Evolutionary conservation across 2,888 invertebrate species (phyloP).

Genomic region (Tipula lateralis): DNA sequence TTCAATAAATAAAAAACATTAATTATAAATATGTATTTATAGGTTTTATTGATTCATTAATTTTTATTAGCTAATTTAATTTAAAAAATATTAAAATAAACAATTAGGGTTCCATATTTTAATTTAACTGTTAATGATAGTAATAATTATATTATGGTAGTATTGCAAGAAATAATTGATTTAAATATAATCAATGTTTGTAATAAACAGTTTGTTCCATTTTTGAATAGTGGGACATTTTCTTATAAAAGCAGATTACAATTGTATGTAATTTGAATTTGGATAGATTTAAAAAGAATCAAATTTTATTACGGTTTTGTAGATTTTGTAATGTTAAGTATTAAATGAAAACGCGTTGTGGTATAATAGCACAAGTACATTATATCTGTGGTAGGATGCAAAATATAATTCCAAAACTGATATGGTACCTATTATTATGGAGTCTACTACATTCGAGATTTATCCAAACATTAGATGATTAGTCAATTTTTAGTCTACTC

Average conservation of each 20-base stretch:
- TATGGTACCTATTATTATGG: neutral
- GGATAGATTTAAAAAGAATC: neutral
- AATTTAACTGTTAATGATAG: neutral
- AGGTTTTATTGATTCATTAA: neutral
- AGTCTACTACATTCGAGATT: neutral
- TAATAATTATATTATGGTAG: neutral
- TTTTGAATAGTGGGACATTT: neutral
- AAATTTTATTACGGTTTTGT: neutral
- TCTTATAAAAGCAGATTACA: neutral
- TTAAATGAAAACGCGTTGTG: neutral
- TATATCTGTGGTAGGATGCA: neutral
- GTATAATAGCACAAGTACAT: neutral
- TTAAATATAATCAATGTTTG: neutral
- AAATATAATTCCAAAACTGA: neutral
- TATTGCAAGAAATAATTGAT: neutral
- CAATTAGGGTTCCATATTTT: neutral
- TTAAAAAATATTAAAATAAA: neutral
- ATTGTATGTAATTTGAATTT: neutral
- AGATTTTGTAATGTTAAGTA: neutral
- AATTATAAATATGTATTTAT: neutral
- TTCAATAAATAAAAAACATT: neutral
- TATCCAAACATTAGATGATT: neutral
- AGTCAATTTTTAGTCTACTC: too few species aligned
- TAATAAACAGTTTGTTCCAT: neutral
- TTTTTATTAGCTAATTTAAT: neutral